Base-by-base conservation (phyloP, 2,797 vertebrate genomes). In the Ataeniobius toweri region DNA sequence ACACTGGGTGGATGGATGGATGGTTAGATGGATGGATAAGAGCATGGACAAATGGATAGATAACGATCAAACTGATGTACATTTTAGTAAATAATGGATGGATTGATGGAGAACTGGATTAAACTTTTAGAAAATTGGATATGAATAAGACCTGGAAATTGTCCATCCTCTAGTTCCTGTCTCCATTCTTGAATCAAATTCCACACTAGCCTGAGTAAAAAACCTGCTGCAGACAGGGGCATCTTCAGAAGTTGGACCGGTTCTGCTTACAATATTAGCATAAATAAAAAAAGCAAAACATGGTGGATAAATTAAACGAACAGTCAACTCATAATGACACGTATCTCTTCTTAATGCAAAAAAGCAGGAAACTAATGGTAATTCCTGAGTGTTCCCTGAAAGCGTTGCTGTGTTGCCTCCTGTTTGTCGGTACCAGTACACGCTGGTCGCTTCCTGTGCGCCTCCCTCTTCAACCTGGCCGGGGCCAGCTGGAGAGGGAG, bases 181-280 rank as follows among this genome's bases (percentile, higher is more conserved):
- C 12, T 69, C 41, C 12, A 16, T 39, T 12, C 6, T 36, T 36
- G 31, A 26, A 67, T 24, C 39, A 67, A 41, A 24, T 24, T 16
- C 67, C 41, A 46, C 67, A 69, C 13, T n/a, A 69, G 41, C 22
- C 41, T n/a, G 41, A 46, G 67, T 12, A 69, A 1, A 4, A 67
- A 68, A 46, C 22, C 41, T n/a, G 10, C 63, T 24, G 39, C 12
- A 26, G 22, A 36, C 3, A 6, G 39, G 82, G 73, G 87, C 88
- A 92, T 92, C 81, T 87, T 85, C 85, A 88, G 78, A 55, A 55
- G 70, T 74, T 65, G 72, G 84, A 89, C 84, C 31, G 58, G 75
- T 86, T 91, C 85, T 80, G 88, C 83, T 87, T 51, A 87, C 75
- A 67, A 74, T 26, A 84, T 65, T 39, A 8, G 31, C 61, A 20